Evolutionary conservation across 2,888 invertebrate genomes (phyloP).

Genomic region (Dichetophora obliterata): DNA sequence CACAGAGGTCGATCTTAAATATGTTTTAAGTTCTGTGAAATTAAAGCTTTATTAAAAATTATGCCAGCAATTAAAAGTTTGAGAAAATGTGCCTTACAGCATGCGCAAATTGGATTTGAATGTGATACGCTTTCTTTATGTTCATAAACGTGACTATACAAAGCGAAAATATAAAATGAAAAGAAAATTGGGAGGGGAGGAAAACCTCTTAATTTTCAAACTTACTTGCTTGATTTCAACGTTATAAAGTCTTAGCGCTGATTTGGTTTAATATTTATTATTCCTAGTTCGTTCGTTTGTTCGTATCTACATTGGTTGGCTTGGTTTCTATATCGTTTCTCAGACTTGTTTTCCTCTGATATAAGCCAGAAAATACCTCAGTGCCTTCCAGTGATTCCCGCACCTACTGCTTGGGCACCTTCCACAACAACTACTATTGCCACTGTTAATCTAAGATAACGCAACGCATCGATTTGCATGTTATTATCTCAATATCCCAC

Average conservation of each 20-base stretch:
- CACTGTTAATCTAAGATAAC: background rate
- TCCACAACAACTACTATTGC: background rate
- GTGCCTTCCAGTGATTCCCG: background rate
- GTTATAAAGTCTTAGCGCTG: conserved; percentile 11
- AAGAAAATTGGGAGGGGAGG: too few relatives aligned
- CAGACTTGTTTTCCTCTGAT: background rate
- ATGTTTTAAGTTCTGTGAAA: too few relatives aligned
- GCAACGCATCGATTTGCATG: conserved; percentile 21
- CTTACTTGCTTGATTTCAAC: conserved; percentile 4
- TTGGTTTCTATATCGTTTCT: background rate
- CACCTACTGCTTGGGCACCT: background rate
- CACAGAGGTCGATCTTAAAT: too few relatives aligned
- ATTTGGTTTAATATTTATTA: conserved; percentile 26
- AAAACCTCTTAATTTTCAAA: background rate
- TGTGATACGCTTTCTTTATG: background rate
- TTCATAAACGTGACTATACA: too few relatives aligned
- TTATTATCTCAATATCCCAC: conserved; percentile 21
- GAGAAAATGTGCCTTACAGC: background rate
- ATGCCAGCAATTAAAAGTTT: background rate
- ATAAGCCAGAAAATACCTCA: background rate
- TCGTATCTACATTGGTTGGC: background rate
- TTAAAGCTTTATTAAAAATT: background rate
- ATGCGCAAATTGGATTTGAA: background rate
- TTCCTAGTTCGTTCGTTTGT: background rate
- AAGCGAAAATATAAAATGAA: too few relatives aligned